These are phyloP conservation scores for Montipora capricornis DNA, from an alignment of 64 coral and sea anemone species.

Conservation along the genomic window DNA sequence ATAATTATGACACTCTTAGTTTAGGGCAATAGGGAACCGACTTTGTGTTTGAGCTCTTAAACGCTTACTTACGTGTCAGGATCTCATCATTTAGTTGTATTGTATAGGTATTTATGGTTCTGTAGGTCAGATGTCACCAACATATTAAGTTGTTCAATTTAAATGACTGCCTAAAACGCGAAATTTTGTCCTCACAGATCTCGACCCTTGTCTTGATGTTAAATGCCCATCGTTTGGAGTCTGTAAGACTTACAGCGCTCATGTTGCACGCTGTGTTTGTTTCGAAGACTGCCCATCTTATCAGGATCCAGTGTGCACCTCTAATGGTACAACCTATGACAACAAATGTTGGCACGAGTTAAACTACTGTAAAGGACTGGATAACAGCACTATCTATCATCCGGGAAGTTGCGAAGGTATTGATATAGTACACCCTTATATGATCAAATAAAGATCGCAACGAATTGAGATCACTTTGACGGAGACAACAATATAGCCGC, in stretches of 20 bases:
- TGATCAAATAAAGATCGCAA: no score
- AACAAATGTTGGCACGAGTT: slow-evolving; percentile 38
- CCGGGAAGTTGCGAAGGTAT: slow-evolving; percentile 38
- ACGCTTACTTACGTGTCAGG: no score
- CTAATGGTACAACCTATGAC: slow-evolving; percentile 24
- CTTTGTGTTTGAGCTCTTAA: no score
- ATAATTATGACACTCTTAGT: no score
- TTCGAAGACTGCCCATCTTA: slow-evolving; percentile 30
- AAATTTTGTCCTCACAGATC: not conserved
- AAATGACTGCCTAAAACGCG: no score
- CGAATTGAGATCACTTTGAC: no score
- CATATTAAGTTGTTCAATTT: not conserved
- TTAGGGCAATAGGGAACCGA: no score
- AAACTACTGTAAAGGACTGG: slow-evolving; percentile 4
- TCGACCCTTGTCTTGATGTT: slow-evolving; percentile 36
- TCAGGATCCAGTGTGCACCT: slow-evolving; percentile 38
- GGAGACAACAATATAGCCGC: no score
- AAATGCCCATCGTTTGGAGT: slow-evolving; percentile 32
- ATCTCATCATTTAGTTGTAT: no score
- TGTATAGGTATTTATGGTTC: no score
- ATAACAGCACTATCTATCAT: slow-evolving; percentile 27
- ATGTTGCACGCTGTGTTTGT: slow-evolving; percentile 36
- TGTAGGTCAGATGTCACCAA: no score
- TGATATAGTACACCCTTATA: no score
- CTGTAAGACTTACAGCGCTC: slow-evolving; percentile 14